These are phyloP conservation scores for Bombycilla garrulus DNA, from an alignment of 2,113 vertebrate genomes.

Conservation along the genomic window DNA sequence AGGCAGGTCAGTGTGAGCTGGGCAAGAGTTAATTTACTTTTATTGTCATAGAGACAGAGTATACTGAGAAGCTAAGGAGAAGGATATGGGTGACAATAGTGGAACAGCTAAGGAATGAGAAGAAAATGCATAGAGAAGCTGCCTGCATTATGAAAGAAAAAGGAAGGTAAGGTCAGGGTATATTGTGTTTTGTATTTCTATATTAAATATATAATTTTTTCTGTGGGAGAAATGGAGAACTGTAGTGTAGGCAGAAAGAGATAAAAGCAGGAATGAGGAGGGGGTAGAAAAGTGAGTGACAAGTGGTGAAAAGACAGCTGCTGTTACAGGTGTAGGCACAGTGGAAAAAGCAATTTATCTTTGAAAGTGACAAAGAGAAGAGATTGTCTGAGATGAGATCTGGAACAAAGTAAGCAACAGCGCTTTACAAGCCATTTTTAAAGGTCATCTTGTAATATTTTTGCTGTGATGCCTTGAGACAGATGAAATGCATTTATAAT, in stretches of 20 bases:
- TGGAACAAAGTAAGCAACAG: not conserved
- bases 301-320: constrained; percentile 4
- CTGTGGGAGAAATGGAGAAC: not conserved
- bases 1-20: not conserved
- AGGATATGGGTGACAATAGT: not conserved
- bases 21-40: not conserved
- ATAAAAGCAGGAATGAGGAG: not conserved
- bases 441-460: constrained; percentile 25
- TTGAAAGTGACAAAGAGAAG: not conserved
- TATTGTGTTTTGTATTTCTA: not conserved
- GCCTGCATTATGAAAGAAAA: not conserved
- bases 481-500: constrained; percentile 28
- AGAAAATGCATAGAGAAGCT: not conserved
- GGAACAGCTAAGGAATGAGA: not conserved
- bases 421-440: constrained; percentile 13
- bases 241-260: not conserved
- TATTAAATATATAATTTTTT: not conserved
- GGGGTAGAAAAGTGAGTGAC: not conserved
- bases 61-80: not conserved
- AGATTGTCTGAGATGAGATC: not conserved
- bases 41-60: not conserved
- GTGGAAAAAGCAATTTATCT: constrained; percentile 9
- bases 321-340: constrained; percentile 9
- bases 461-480: not conserved
- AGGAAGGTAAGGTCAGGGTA: not conserved